These are phyloP conservation scores for Thumatha senex DNA, from an alignment of 2,888 invertebrate genomes.

Conservation along the genomic window DNA sequence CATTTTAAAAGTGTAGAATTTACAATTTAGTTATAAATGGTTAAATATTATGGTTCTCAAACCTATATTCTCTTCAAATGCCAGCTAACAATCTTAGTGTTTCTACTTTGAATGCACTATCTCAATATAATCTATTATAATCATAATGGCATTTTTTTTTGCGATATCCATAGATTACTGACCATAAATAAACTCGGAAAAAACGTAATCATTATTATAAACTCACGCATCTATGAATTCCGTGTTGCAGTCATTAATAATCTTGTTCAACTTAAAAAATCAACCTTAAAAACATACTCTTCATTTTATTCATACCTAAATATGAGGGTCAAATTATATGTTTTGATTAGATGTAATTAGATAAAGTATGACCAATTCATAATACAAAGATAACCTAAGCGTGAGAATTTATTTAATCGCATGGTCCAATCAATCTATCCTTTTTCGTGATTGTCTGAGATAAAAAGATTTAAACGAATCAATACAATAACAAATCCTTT, in stretches of 20 bases:
- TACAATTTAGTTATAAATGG: no score
- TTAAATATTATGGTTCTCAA: no score
- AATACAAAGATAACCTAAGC: neutral
- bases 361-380: slow-evolving; percentile 15
- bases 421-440: neutral
- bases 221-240: slow-evolving; percentile 19
- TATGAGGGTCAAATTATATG: slow-evolving; percentile 24
- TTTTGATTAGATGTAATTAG: slow-evolving; percentile 13
- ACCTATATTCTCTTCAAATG: no score
- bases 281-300: slow-evolving; percentile 14
- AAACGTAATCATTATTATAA: slow-evolving; percentile 11
- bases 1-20: no score
- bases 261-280: slow-evolving; percentile 14
- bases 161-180: neutral
- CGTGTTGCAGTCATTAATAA: slow-evolving; percentile 23
- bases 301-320: slow-evolving; percentile 12
- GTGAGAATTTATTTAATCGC: neutral
- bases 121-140: no score
- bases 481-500: no score
- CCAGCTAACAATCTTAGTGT: no score
- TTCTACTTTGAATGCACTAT: neutral
- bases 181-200: slow-evolving; percentile 9
- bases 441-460: no score
- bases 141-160: neutral
- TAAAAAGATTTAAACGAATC: no score